Percentiles rank a stretch among this genome's conserved stretches.
These are phyloP conservation scores for Entomyzon cyanotis DNA, from an alignment of 2,113 vertebrate genomes.

Conservation along the genomic window DNA sequence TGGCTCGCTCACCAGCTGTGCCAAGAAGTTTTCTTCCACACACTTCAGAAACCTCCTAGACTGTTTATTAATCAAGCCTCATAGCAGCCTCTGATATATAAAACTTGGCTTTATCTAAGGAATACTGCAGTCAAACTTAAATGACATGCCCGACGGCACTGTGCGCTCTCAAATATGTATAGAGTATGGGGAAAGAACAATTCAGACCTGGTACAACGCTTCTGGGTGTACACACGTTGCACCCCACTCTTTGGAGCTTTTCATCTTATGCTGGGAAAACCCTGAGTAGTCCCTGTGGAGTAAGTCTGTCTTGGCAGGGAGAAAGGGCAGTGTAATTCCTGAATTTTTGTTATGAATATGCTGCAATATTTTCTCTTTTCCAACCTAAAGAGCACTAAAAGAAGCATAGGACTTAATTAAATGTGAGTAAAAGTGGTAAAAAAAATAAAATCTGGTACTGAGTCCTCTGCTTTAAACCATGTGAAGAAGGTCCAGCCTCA, in stretches of 20 bases:
- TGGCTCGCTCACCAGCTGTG: neutral
- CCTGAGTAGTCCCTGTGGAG: neutral
- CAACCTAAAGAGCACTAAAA: neutral
- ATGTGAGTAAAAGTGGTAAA: neutral
- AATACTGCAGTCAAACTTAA: neutral
- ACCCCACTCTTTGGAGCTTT: neutral
- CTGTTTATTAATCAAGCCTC: neutral
- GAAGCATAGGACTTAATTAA: neutral
- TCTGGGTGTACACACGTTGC: neutral
- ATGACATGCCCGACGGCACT: neutral
- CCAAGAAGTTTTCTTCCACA: neutral
- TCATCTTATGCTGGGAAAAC: neutral
- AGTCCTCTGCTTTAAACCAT: neutral
- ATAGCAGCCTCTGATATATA: neutral
- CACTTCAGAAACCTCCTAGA: neutral
- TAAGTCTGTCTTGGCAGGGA: neutral
- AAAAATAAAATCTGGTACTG: neutral
- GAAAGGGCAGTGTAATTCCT: neutral
- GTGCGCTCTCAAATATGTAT: neutral
- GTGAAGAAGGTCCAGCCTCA: neutral
- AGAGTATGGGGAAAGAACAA: neutral
- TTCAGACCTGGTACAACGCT: neutral
- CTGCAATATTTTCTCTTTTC: neutral
- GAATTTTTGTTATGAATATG: neutral
- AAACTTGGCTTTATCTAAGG: neutral